Base-by-base conservation (phyloP, 2,888 invertebrate species). In the Parnassius smintheus region DNA sequence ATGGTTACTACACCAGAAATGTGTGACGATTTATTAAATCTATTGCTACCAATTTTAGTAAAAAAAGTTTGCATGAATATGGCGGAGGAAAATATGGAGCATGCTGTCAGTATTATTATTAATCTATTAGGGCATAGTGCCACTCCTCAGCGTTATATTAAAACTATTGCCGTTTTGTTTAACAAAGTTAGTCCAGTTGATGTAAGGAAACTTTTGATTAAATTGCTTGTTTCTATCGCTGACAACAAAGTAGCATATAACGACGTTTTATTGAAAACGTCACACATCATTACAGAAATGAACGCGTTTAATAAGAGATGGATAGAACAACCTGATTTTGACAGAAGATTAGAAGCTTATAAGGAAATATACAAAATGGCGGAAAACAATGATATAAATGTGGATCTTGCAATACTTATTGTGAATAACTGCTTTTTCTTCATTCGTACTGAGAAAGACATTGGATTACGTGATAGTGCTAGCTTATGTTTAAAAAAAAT, bases 281-380 rank as follows among this genome's bases (percentile, higher is more conserved):
- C 93, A 0, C 81, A 91, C 12, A 75, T 96, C 12, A 83, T 96
- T 2, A 78, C 81, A 7, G 94, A 96, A 80, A 92, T 98, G 72
- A 99, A 99, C 85, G 95, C 98, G 0, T 98, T 95, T 93, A 96
- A 98, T 83, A 93, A 93, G 53, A 94, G 95, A 68, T 96, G 96
- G 94, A 93, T 98, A n/a, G 98, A 98, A 73, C 98, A 99, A 78
- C 98, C 98, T 0, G 98, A 99, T 86, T 98, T 96, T 74, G 95
- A 96, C 66, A 93, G 93, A 72, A 93, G 99, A 71, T 91, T 98
- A 25, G 94, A 95, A 60, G 96, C 96, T 0, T 97, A 97, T 72
- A 94, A 94, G 72, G 86, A 92, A 71, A 94, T 98, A 50, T 94
- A 94, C 65, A 78, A 89, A 53, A 77, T 93, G 61, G 83, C 93